A percentile compares a stretch with the other conserved stretches of the same genome.
These are phyloP conservation scores for Adelphocoris suturalis DNA, from an alignment of 2,888 invertebrate species.

Conservation along the genomic window DNA sequence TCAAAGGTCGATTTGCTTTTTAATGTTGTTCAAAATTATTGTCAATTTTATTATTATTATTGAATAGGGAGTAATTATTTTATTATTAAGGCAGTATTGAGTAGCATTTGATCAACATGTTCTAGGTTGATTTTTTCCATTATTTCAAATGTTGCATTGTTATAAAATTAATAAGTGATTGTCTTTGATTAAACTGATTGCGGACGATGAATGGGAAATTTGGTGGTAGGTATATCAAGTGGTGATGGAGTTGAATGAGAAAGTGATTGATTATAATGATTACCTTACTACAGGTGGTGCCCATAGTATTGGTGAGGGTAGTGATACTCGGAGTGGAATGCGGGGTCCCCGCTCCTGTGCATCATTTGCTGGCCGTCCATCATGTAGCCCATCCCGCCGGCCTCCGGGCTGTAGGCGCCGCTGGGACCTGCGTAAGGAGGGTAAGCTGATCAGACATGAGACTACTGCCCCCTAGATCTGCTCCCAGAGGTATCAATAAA, in stretches of 20 bases:
- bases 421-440: slow-evolving; percentile 96
- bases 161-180: too few species aligned
- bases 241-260: background rate
- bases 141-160: too few species aligned
- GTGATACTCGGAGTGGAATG: slow-evolving; percentile 96
- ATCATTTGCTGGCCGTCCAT: slow-evolving; percentile 99
- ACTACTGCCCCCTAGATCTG: slow-evolving; percentile 70
- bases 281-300: slow-evolving; percentile 87
- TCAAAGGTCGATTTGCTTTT: too few species aligned
- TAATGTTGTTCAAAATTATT: too few species aligned
- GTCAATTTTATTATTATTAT: too few species aligned
- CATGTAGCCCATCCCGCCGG: slow-evolving; percentile 98
- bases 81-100: too few species aligned
- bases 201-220: too few species aligned
- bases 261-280: background rate
- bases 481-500: slow-evolving; percentile 40
- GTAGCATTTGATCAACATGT: too few species aligned
- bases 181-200: too few species aligned
- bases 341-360: slow-evolving; percentile 94
- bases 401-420: slow-evolving; percentile 97
- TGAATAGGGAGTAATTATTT: too few species aligned
- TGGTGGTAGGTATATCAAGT: background rate
- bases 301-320: slow-evolving; percentile 96
- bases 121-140: too few species aligned
- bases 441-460: slow-evolving; percentile 83